Percentiles rank a stretch among this genome's conserved stretches.
These are phyloP conservation scores for Caenorhabditis tropicalis DNA, from an alignment of 1,140 invertebrate genomes.

Conservation along the genomic window DNA sequence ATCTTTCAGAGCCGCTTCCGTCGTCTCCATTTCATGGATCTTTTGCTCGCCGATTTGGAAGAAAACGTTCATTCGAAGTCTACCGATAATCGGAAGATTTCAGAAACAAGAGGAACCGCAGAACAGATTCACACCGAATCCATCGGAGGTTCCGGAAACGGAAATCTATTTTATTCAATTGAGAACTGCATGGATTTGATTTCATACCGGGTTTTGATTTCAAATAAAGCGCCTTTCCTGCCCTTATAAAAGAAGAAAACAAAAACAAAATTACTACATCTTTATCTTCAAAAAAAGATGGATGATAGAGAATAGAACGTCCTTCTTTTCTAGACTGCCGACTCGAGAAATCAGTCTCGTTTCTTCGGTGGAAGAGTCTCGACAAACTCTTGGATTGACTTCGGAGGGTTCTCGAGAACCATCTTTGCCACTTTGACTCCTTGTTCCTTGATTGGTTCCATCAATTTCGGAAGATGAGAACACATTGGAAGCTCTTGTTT, in stretches of 20 bases:
- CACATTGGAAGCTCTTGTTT: neutral
- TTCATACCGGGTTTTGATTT: no score
- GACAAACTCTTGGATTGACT: neutral
- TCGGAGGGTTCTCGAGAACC: neutral
- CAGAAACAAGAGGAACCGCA: neutral
- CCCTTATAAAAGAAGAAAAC: no score
- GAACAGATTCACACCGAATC: neutral
- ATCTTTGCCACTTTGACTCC: neutral
- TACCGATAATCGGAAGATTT: neutral
- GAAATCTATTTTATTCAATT: slow-evolving; percentile 16
- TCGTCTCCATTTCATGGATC: neutral
- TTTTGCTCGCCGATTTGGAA: slow-evolving; percentile 13
- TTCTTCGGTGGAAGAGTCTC: neutral
- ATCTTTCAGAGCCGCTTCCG: neutral
- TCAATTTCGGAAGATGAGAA: neutral
- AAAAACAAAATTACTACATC: no score
- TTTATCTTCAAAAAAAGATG: no score
- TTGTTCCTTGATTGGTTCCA: neutral
- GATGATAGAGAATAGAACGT: no score
- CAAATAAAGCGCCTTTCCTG: no score
- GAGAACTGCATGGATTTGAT: slow-evolving; percentile 2
- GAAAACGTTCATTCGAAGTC: neutral
- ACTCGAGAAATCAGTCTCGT: no score
- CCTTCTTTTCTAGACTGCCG: no score
- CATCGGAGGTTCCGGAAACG: neutral